Percentiles rank a stretch among this genome's conserved stretches.
phyloP scores from a whole-genome alignment of 2,113 vertebrate species.

The Tragulus kanchil region DNA sequence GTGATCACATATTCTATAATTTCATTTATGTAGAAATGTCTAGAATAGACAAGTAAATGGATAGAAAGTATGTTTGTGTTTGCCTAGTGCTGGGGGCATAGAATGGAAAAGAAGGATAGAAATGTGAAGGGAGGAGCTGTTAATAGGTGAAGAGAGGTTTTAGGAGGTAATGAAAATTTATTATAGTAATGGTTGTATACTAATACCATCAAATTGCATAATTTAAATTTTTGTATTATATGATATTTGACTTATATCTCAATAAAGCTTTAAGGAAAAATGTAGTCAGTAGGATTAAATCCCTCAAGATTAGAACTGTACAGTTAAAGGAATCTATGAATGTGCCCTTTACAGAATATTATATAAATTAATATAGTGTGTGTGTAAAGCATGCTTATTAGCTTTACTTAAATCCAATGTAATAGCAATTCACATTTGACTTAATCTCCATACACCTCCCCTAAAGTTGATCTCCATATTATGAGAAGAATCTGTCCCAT shows the following conservation, averaged over 20 bases:
- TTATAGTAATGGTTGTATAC: not conserved
- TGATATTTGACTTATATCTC: not conserved
- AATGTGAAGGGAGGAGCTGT: not conserved
- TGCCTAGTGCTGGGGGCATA: not conserved
- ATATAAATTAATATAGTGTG: not conserved
- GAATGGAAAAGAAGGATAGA: not conserved
- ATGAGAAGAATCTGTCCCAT: not conserved
- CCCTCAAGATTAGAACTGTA: not conserved
- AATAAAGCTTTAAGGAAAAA: conserved; percentile 24
- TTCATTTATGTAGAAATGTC: not conserved
- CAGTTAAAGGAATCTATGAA: not conserved
- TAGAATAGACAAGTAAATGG: not conserved
- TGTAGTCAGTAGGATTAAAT: not conserved
- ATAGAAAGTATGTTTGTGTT: not conserved
- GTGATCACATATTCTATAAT: not conserved
- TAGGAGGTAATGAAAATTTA: not conserved
- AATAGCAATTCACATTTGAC: not conserved
- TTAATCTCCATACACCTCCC: not conserved
- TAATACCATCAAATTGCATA: not conserved
- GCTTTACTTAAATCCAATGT: not conserved
- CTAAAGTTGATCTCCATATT: not conserved
- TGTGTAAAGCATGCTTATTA: not conserved
- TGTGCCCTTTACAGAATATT: not conserved
- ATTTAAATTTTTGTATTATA: not conserved
- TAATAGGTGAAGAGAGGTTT: not conserved